Evolutionary conservation across 2,888 invertebrate genomes (phyloP).

Genomic region (Prosopocoilus inquinatus): DNA sequence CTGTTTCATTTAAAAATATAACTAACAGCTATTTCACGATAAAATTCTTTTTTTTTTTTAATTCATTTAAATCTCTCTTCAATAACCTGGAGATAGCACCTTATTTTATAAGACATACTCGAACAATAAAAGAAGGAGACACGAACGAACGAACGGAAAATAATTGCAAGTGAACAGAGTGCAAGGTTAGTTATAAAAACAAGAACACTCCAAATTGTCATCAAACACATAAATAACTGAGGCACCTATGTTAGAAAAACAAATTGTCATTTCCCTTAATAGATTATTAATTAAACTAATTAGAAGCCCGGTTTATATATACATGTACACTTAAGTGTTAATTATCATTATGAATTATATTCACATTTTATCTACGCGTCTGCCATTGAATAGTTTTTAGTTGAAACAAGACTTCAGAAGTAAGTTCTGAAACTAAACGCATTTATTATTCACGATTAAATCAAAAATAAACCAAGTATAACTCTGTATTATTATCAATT

Average conservation of each 20-base stretch:
- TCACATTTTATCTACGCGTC: neutral
- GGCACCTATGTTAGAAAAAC: slow-evolving; percentile 2
- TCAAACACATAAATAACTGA: slow-evolving; percentile 8
- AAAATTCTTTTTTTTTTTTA: neutral
- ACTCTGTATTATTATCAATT: too few relatives aligned
- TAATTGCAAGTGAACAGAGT: slow-evolving; percentile 7
- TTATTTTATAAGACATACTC: slow-evolving; percentile 4
- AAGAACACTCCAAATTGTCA: slow-evolving; percentile 1
- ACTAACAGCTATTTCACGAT: slow-evolving; percentile 10
- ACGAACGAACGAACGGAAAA: neutral
- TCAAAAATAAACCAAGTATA: too few relatives aligned
- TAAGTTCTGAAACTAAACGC: too few relatives aligned
- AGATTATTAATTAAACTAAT: slow-evolving; percentile 4
- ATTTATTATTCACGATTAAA: too few relatives aligned
- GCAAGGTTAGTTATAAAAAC: slow-evolving; percentile 15
- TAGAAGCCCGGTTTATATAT: neutral
- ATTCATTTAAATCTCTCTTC: slow-evolving; percentile 7
- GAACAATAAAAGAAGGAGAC: slow-evolving; percentile 1
- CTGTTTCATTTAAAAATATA: slow-evolving; percentile 13
- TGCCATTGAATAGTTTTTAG: neutral
- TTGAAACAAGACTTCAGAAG: too few relatives aligned
- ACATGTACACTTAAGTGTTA: neutral
- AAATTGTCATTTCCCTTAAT: neutral
- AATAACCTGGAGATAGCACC: slow-evolving; percentile 16
- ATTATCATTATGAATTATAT: slow-evolving; percentile 6